These are phyloP conservation scores for Nothobranchius kuhntae DNA, from an alignment of 2,113 vertebrate species.

Conservation along the genomic window DNA sequence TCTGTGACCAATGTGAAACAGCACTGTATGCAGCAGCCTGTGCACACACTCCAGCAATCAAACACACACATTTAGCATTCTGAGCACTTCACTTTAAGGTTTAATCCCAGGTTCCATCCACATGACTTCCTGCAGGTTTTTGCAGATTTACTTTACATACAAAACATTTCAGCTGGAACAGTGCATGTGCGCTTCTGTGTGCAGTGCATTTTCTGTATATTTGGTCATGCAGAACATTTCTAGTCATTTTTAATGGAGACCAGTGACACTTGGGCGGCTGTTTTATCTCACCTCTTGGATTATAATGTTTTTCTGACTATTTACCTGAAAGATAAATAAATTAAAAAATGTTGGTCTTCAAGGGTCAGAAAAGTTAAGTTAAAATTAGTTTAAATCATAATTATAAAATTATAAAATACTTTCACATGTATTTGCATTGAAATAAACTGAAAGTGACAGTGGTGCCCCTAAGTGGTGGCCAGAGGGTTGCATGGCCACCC, in stretches of 20 bases:
- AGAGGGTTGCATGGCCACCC: no score
- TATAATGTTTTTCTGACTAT: conserved; percentile 3
- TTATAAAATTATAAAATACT: no score
- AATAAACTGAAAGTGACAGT: no score
- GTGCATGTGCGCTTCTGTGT: conserved; percentile 2
- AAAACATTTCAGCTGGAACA: not conserved
- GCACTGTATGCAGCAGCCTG: conserved; percentile 34
- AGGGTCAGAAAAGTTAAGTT: no score
- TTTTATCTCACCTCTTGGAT: not conserved
- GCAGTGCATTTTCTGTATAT: no score
- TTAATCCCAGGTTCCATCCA: not conserved
- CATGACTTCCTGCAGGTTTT: not conserved
- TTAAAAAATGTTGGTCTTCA: not conserved
- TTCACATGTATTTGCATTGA: no score
- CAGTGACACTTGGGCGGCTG: conserved; percentile 9
- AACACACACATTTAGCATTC: conserved; percentile 6
- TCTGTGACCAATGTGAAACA: conserved; percentile 80
- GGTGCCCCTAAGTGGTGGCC: no score
- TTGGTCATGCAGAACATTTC: not conserved
- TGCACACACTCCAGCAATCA: conserved; percentile 17
- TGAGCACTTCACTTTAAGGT: not conserved
- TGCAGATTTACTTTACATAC: not conserved
- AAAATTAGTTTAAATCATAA: no score
- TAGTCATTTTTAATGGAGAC: not conserved
- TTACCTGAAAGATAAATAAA: not conserved